Evolutionary conservation across 2,888 invertebrate genomes (phyloP), one percentile per base, ranked within the genome.

Genomic region (Chromoteleia sp.): DNA sequence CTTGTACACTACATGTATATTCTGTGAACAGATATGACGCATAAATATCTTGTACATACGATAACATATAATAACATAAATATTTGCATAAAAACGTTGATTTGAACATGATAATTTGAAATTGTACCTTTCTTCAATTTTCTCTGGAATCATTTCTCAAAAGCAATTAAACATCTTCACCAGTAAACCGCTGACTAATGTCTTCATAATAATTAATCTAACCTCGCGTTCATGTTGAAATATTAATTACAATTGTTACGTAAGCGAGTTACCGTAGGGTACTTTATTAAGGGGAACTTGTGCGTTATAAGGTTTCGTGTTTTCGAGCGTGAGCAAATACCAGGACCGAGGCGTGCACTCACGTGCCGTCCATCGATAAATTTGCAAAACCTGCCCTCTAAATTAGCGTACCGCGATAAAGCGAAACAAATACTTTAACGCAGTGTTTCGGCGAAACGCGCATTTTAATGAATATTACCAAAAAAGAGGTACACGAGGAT

Each of bases 241-340:
- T 73, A 81, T 76, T 76, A 81, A 81, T 81, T 76, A 67, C 73
- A 85, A 84, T 86, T 85, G 84, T 85, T 75, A 85, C 85, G 76
- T 84, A 85, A 85, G 84, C 82, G 48, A 50, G 83, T 71, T 77
- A 79, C 77, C 71, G 73, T 81, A 84, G 81, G 84, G 82, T 83
- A 83, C 85, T 86, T 86, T 85, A 87, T 87, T 85, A 87, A 86
- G 84, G 85, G 80, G 82, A 83, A 84, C 83, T 85, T 83, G 84
- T 85, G 85, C 86, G 85, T 87, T 87, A 87, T 84, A 85, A 85
- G 86, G 83, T 86, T 85, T 85, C 86, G 82, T 85, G 86, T 85
- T 85, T 86, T 86, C 84, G 82, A 85, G 83, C 84, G 81, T 86
- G 86, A 86, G 59, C 84, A 75, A 82, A 58, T 78, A 77, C 63